Evolutionary conservation across 2,113 vertebrate species (phyloP).

Genomic region (Chloroceryle aenea): DNA sequence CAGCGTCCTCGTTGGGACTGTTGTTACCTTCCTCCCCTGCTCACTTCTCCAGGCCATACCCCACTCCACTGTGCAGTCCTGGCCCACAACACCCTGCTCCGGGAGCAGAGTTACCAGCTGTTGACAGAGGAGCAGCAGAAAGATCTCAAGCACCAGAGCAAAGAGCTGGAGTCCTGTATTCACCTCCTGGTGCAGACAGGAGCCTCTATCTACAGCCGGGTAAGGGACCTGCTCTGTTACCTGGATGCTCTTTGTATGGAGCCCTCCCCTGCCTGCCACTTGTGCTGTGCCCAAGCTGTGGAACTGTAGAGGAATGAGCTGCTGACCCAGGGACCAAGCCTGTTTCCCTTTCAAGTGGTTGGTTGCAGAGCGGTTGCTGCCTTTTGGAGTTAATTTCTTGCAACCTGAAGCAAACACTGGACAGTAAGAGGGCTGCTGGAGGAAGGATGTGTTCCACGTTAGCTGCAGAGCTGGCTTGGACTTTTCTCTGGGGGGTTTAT

Average conservation of each 20-base stretch:
- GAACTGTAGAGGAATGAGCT: background rate
- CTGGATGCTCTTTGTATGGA: accelerated
- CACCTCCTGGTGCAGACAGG: slow-evolving; percentile 59
- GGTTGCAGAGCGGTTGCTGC: background rate
- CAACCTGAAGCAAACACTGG: background rate
- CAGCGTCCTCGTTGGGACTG: accelerated
- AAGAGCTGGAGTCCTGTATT: slow-evolving; percentile 61
- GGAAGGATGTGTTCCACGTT: background rate
- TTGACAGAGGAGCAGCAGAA: background rate
- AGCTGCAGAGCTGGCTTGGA: background rate
- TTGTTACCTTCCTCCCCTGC: accelerated
- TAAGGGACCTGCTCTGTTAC: background rate
- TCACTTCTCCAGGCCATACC: slow-evolving; percentile 40
- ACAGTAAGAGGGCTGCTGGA: background rate
- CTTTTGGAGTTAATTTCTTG: background rate
- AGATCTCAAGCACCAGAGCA: background rate
- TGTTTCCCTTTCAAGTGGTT: background rate
- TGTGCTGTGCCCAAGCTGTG: background rate
- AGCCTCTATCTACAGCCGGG: slow-evolving; percentile 68
- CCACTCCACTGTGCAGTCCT: slow-evolving; percentile 67
- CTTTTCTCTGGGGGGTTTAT: background rate
- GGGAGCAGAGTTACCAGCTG: background rate
- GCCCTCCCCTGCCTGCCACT: background rate
- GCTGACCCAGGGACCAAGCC: background rate
- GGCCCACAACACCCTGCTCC: slow-evolving; percentile 52